These are phyloP conservation scores for Tinea semifulvella DNA, from an alignment of 2,888 invertebrate species.

Conservation along the genomic window DNA sequence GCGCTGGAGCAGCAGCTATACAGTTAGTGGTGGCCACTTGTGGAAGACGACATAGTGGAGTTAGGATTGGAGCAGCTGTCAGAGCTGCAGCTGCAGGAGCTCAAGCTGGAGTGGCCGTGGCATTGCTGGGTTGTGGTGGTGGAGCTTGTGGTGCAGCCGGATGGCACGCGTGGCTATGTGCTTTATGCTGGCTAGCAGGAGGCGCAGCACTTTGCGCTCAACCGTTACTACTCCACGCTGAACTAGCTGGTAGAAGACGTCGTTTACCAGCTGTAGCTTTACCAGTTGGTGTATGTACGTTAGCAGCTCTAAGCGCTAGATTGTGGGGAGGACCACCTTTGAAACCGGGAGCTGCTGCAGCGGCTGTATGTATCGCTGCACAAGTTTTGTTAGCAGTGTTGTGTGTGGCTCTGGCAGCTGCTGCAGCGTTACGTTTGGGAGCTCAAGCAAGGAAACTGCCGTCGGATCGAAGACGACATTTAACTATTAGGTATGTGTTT, in stretches of 20 bases:
- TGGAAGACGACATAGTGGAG: constrained; percentile 26
- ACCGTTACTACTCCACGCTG: constrained; percentile 74
- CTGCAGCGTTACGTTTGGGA: constrained; percentile 70
- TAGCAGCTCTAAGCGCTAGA: constrained; percentile 73
- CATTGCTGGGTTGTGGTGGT: constrained; percentile 42
- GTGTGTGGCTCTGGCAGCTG: constrained; percentile 73
- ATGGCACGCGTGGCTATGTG: constrained; percentile 70
- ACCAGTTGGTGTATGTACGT: constrained; percentile 74
- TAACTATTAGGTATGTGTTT: constrained; percentile 59
- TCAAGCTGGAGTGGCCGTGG: constrained; percentile 46
- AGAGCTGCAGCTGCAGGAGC: constrained; percentile 48
- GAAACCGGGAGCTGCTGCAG: constrained; percentile 64
- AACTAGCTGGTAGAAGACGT: constrained; percentile 69
- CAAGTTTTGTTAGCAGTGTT: constrained; percentile 73
- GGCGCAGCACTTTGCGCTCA: constrained; percentile 77
- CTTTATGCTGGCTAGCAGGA: constrained; percentile 72
- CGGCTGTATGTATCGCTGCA: constrained; percentile 73
- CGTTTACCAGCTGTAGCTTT: constrained; percentile 73
- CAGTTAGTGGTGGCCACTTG: constrained; percentile 41
- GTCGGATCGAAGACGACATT: constrained; percentile 61
- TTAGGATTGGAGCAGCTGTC: constrained; percentile 37
- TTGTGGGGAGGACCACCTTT: constrained; percentile 70
- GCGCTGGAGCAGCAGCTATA: constrained; percentile 42
- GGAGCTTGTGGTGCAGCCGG: background rate
- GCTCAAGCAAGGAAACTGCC: constrained; percentile 69